These are phyloP conservation scores for Leucophenga montana DNA, from an alignment of 2,888 invertebrate genomes.

Conservation along the genomic window DNA sequence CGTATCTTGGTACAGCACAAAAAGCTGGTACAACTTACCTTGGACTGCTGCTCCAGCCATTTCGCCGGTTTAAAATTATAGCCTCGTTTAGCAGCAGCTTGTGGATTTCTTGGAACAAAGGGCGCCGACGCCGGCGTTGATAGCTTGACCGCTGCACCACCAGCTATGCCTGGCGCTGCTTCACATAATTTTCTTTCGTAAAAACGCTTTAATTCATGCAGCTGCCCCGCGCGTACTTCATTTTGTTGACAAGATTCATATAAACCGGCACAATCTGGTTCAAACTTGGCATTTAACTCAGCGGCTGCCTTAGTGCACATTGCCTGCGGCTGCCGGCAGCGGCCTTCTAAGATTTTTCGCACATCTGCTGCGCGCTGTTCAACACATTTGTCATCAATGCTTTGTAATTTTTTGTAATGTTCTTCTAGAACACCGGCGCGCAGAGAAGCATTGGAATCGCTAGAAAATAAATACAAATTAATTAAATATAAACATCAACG, in stretches of 20 bases:
- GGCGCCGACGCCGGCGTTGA: background rate
- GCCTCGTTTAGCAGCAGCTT: too few species aligned
- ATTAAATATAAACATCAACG: background rate
- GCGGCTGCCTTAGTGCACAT: background rate
- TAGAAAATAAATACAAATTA: constrained; percentile 20
- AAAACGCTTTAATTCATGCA: background rate
- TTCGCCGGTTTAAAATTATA: too few species aligned
- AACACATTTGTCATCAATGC: constrained; percentile 16
- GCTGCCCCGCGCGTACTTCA: constrained; percentile 29
- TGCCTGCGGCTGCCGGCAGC: constrained; percentile 12
- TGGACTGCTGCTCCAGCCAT: too few species aligned
- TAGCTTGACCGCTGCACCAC: background rate
- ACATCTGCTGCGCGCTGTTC: constrained; percentile 33
- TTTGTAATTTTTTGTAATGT: constrained; percentile 41
- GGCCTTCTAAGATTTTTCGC: constrained; percentile 26
- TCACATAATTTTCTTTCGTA: background rate
- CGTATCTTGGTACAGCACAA: too few species aligned
- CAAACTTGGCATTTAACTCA: constrained; percentile 15
- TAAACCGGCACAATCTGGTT: constrained; percentile 41
- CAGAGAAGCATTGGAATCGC: constrained; percentile 25
- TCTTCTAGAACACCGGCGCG: constrained; percentile 33
- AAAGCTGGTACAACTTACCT: background rate
- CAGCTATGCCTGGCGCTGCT: background rate
- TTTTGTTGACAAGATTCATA: constrained; percentile 42
- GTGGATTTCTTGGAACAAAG: background rate